Conservation (phyloP, 2,797 vertebrate genomes). For the Tinamus major region DNA sequence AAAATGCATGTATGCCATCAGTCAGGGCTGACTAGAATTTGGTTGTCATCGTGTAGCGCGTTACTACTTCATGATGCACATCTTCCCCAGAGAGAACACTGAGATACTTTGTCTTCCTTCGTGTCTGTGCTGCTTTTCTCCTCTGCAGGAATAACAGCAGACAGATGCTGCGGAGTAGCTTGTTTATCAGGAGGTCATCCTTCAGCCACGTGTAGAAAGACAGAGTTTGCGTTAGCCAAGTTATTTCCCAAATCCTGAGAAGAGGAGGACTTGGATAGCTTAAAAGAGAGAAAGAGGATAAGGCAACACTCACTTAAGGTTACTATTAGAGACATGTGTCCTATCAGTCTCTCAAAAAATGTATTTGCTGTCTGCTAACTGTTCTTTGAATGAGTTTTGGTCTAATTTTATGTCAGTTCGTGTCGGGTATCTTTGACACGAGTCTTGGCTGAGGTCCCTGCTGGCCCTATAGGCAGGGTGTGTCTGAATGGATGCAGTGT, state of each 20-base stretch:
- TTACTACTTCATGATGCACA: background rate
- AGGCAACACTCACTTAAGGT: accelerated
- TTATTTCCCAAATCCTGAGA: background rate
- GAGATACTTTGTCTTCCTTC: background rate
- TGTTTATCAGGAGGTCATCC: background rate
- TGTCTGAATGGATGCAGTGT: background rate
- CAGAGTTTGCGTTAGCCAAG: background rate
- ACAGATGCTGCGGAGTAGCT: background rate
- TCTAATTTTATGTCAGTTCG: background rate
- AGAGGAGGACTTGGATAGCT: background rate
- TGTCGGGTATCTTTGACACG: background rate
- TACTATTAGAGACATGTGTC: accelerated
- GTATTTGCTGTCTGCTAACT: background rate
- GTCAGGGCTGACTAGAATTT: background rate
- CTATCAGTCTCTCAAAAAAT: background rate
- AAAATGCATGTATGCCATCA: accelerated
- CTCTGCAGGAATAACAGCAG: accelerated
- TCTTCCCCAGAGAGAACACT: accelerated
- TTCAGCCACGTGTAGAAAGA: background rate
- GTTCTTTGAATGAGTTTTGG: background rate
- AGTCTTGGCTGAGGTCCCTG: background rate
- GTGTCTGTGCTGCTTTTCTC: background rate
- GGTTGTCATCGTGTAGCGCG: accelerated
- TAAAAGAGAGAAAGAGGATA: background rate
- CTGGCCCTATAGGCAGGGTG: background rate